A percentile compares a stretch with the other conserved stretches of the same genome.
phyloP scores from a whole-genome alignment of 2,888 invertebrate species.

The Troglohyphantes excavatus region DNA sequence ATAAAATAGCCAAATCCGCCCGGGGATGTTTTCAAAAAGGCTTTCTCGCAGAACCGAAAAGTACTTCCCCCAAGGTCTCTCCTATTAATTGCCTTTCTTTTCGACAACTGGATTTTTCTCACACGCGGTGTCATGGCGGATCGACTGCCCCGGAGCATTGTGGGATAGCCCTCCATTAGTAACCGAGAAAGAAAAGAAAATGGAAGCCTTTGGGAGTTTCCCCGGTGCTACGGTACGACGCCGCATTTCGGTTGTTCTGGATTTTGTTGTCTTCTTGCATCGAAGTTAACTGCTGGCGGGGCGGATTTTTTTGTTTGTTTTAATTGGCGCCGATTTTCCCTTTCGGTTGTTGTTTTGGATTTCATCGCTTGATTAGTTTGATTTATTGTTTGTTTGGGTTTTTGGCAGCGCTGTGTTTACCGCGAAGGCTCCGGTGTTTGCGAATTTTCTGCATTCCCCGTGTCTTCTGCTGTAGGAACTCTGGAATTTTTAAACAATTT shows the following conservation, averaged over 20 bases:
- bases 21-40: constrained; percentile 71
- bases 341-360: not conserved
- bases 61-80: constrained; percentile 63
- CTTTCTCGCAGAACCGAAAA: constrained; percentile 56
- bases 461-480: too few relatives aligned
- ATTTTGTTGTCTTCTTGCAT: constrained; percentile 17
- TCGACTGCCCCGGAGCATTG: constrained; percentile 67
- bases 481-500: too few relatives aligned
- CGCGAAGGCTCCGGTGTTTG: too few relatives aligned
- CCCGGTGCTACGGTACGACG: constrained; percentile 48
- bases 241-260: constrained; percentile 16
- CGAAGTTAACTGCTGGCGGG: not conserved
- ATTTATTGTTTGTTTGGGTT: not conserved
- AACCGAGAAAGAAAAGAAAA: constrained; percentile 51
- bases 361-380: not conserved
- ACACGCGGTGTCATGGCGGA: constrained; percentile 70
- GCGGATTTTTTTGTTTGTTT: constrained; percentile 25
- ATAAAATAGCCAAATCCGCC: constrained; percentile 40
- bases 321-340: not conserved
- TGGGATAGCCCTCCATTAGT: constrained; percentile 78
- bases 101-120: constrained; percentile 38
- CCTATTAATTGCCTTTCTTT: constrained; percentile 70
- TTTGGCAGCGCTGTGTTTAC: not conserved
- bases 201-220: constrained; percentile 63
- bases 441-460: too few relatives aligned